Percentiles rank a stretch among this genome's conserved stretches.
phyloP scores from a whole-genome alignment of 2,888 invertebrate genomes.

The Suillia variegata region DNA sequence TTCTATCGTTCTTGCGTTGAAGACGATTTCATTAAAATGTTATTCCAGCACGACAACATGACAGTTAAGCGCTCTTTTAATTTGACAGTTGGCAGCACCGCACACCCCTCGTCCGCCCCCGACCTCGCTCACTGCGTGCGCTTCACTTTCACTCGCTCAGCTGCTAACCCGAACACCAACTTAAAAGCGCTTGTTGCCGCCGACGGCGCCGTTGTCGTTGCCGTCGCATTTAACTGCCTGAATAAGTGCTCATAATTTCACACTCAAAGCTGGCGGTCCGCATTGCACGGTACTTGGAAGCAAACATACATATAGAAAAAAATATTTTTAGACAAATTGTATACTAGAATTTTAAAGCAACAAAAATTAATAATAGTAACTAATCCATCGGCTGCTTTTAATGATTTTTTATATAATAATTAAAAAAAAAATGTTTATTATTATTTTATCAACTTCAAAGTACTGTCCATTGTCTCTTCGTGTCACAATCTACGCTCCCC shows the following conservation, averaged over 20 bases:
- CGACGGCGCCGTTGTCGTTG: slow-evolving; percentile 18
- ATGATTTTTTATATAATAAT: no score
- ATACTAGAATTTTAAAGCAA: no score
- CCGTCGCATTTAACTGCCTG: slow-evolving; percentile 14
- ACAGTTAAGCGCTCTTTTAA: slow-evolving; percentile 1
- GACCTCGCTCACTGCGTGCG: slow-evolving; percentile 4
- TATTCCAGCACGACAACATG: slow-evolving; percentile 1
- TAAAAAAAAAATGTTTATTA: no score
- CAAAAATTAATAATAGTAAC: no score
- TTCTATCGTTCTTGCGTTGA: no score
- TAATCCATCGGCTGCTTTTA: no score
- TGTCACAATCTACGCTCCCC: no score
- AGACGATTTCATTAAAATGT: slow-evolving; percentile 51
- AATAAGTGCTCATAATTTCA: slow-evolving; percentile 49
- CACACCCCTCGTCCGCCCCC: no score
- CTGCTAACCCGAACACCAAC: no score
- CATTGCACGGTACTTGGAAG: not conserved
- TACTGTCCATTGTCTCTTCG: no score
- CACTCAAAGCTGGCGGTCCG: slow-evolving; percentile 35
- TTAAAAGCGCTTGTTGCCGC: slow-evolving; percentile 45
- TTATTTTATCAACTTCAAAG: no score
- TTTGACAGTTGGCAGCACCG: not conserved
- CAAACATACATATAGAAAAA: not conserved
- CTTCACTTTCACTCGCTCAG: slow-evolving; percentile 44
- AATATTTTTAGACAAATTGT: no score